Evolutionary conservation across 2,797 vertebrate genomes (phyloP).

Genomic region (Acanthiza pusilla): DNA sequence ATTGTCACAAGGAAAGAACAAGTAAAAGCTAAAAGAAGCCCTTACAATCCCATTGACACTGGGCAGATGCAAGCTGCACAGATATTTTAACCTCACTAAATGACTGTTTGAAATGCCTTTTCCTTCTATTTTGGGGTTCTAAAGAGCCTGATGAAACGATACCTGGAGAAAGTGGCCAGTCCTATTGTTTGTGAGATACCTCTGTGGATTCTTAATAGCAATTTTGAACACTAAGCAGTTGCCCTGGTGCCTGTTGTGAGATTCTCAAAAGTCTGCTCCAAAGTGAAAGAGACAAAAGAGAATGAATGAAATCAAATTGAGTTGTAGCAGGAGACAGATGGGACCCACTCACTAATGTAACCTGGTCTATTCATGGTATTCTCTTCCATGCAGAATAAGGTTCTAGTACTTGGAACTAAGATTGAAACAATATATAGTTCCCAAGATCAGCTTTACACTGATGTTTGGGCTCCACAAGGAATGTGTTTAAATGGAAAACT

Average conservation of each 20-base stretch:
- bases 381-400: constrained; percentile 20
- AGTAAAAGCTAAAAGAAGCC: constrained; percentile 56
- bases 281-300: constrained; percentile 79
- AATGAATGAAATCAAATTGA: constrained; percentile 81
- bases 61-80: constrained; percentile 64
- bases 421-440: background rate
- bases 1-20: constrained; percentile 53
- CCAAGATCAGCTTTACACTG: background rate
- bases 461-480: background rate
- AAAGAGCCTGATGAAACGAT: constrained; percentile 72
- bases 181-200: constrained; percentile 42
- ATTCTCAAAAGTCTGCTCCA: constrained; percentile 74
- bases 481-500: background rate
- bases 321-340: constrained; percentile 79
- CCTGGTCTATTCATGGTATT: constrained; percentile 72
- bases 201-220: constrained; percentile 55
- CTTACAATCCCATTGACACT: constrained; percentile 47
- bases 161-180: constrained; percentile 67
- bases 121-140: constrained; percentile 60
- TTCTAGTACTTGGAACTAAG: constrained; percentile 42
- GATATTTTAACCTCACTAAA: constrained; percentile 69
- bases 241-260: constrained; percentile 63
- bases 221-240: constrained; percentile 71
- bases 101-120: constrained; percentile 48
- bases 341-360: constrained; percentile 75